Base-by-base conservation (phyloP, 2,888 invertebrate genomes). In the Thalpophila matura region DNA sequence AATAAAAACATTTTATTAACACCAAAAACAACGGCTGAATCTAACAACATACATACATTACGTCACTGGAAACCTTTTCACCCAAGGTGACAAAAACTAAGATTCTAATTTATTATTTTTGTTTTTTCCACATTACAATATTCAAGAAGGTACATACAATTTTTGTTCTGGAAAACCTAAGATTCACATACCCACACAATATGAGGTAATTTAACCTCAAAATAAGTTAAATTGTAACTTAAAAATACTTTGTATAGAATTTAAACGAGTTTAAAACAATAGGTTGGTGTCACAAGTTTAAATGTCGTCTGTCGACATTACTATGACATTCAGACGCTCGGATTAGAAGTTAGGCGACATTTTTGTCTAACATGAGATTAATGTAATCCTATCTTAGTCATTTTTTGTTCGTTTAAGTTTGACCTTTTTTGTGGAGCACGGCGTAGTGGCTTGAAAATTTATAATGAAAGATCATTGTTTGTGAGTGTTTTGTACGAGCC, bases 131-230 rank as follows among this genome's bases (percentile, higher is more conserved):
- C 4, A 2, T 6, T 55, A 12, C 1, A n/a, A n/a, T n/a, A n/a
- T n/a, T n/a, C n/a, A n/a, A n/a, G n/a, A n/a, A n/a, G n/a, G n/a
- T n/a, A n/a, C n/a, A n/a, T 14, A 31, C 4, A 9, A n/a, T 4
- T 14, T 38, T 62, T 45, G n/a, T 31, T 45, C 20, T 31, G 4
- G 7, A 22, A 59, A 22, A 22, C 16, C 29, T 7, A 27, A 26
- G 14, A 69, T 40, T 69, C 70, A 27, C 47, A 70, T 65, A 49
- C 64, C 62, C 71, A 65, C 71, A 45, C 43, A 37, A 10, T 31
- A 43, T 62, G 62, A 62, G 14, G 47, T 47, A 70, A 62, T 14
- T 26, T 4, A 31, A 37, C 63, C 60, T 69, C 22, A 37, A 31
- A 31, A 33, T 49, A 70, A 53, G 26, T 53, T 53, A 27, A 37